A percentile compares a stretch with the other conserved stretches of the same genome.
These are phyloP conservation scores for Corythornis cristatus DNA, from an alignment of 2,113 vertebrate species.

Conservation along the genomic window DNA sequence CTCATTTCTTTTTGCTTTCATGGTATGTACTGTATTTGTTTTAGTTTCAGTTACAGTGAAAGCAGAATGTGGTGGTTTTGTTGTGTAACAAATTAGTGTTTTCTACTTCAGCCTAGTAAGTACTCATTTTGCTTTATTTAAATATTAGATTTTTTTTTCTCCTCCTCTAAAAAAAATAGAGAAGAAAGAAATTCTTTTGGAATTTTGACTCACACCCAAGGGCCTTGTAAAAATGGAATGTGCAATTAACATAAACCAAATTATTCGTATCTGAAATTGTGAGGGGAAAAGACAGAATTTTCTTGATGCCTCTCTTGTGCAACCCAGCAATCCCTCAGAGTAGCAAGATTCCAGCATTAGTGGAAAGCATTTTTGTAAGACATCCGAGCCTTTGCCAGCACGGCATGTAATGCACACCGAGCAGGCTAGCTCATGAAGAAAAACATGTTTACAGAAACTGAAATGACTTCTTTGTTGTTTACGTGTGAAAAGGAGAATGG, in stretches of 20 bases:
- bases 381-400: slow-evolving; percentile 29
- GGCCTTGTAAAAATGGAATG: slow-evolving; percentile 27
- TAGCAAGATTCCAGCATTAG: slow-evolving; percentile 51
- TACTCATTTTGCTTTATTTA: neutral
- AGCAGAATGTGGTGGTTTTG: neutral
- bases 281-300: neutral
- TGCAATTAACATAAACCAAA: slow-evolving; percentile 20
- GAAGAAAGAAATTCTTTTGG: neutral
- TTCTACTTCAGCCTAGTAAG: neutral
- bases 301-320: slow-evolving; percentile 49
- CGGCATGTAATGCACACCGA: slow-evolving; percentile 54
- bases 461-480: slow-evolving; percentile 62
- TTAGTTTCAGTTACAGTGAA: neutral
- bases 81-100: neutral
- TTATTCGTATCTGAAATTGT: slow-evolving; percentile 26
- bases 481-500: slow-evolving; percentile 33
- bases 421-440: slow-evolving; percentile 49
- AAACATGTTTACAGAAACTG: slow-evolving; percentile 70
- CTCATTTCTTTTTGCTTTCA: neutral
- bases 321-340: slow-evolving; percentile 38
- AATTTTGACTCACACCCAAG: neutral
- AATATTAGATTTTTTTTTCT: slow-evolving; percentile 25
- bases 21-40: neutral
- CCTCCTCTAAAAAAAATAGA: neutral
- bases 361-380: slow-evolving; percentile 60